Percentiles rank a stretch among this genome's conserved stretches.
phyloP scores from a whole-genome alignment of 1,140 invertebrate genomes.

The Bathynomus jamesi region DNA sequence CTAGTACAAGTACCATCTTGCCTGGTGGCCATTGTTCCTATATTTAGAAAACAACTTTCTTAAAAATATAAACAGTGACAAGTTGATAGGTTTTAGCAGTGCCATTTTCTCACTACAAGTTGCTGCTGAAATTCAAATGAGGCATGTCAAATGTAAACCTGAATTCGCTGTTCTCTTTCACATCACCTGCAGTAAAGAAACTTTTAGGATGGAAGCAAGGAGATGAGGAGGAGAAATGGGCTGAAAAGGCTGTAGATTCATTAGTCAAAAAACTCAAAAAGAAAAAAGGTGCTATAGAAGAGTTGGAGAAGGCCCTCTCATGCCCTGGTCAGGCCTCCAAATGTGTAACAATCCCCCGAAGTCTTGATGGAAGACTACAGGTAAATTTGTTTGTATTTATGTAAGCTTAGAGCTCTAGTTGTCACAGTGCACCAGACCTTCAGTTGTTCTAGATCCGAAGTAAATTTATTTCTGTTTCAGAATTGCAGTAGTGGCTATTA shows the following conservation, averaged over 20 bases:
- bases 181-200: conserved; percentile 92
- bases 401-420: no score
- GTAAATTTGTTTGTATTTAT: conserved; percentile 50
- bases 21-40: no score
- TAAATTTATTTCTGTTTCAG: no score
- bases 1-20: no score
- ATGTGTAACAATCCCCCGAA: conserved; percentile 96
- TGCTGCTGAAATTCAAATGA: background rate
- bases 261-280: conserved; percentile 97
- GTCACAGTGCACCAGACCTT: no score
- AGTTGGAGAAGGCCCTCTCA: conserved; percentile 85
- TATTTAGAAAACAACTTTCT: no score
- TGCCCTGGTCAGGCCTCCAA: conserved; percentile 88
- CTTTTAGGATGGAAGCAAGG: conserved; percentile 94
- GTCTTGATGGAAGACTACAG: conserved; percentile 86
- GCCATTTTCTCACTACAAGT: no score
- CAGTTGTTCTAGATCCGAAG: no score
- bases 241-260: conserved; percentile 96
- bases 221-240: conserved; percentile 98
- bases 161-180: conserved; percentile 91
- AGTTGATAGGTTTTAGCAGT: no score
- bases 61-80: no score
- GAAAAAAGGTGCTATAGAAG: conserved; percentile 97
- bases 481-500: no score
- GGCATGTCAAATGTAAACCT: conserved; percentile 41